phyloP scores from a whole-genome alignment of 2,113 vertebrate species.

The Hemicordylus capensis region DNA sequence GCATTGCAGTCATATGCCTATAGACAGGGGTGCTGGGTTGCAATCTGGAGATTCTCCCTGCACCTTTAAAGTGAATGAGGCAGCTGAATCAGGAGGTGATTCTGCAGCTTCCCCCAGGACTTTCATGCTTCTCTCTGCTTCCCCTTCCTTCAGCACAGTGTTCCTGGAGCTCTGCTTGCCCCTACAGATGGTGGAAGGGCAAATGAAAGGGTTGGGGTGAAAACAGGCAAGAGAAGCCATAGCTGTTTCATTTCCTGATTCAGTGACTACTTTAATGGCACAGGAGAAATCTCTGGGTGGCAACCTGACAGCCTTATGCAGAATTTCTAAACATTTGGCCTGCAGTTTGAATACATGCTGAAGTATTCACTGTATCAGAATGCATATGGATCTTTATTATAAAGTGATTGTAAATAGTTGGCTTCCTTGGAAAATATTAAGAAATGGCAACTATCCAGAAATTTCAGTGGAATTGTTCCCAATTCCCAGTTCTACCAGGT shows the following conservation, averaged over 20 bases:
- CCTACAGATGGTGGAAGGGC: neutral
- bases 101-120: neutral
- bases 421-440: neutral
- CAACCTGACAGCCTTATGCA: neutral
- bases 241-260: neutral
- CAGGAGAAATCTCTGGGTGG: neutral
- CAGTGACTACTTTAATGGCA: neutral
- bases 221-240: neutral
- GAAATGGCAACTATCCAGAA: neutral
- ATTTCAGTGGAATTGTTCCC: neutral
- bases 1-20: neutral
- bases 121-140: neutral
- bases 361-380: neutral
- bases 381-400: neutral
- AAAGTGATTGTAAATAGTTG: neutral
- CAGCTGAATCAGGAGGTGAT: neutral
- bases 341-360: neutral
- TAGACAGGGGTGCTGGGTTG: neutral
- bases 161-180: neutral
- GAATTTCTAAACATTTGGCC: neutral
- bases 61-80: neutral
- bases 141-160: neutral
- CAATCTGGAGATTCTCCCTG: neutral
- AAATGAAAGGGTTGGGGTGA: neutral
- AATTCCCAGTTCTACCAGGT: neutral